Evolutionary conservation across 2,797 vertebrate genomes (phyloP).

Genomic region (Chelon auratus): DNA sequence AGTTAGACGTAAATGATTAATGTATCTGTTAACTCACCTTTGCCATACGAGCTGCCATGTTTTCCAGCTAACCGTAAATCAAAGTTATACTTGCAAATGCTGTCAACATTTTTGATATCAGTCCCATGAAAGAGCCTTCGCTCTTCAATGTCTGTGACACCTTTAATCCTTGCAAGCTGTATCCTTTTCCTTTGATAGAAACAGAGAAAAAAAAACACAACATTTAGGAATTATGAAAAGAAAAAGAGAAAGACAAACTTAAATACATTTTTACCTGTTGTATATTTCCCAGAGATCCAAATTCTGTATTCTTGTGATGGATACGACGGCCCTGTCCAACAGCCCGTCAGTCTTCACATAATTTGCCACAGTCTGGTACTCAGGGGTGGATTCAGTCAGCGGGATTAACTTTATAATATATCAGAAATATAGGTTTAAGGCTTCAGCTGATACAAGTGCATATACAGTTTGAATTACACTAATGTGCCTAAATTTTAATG

Average conservation of each 20-base stretch:
- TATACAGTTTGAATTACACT: no score
- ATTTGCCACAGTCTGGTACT: constrained; percentile 84
- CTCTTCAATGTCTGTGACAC: constrained; percentile 83
- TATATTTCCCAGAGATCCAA: constrained; percentile 91
- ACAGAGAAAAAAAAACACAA: background rate
- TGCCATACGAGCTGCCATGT: constrained; percentile 80
- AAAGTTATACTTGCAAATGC: constrained; percentile 92
- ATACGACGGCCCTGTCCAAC: constrained; percentile 75
- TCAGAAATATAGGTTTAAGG: background rate
- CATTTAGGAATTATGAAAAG: accelerated
- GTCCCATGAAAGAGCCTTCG: constrained; percentile 91
- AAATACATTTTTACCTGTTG: constrained; percentile 80
- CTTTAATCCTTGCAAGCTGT: constrained; percentile 87
- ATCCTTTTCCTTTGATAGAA: constrained; percentile 85
- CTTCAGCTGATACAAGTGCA: background rate
- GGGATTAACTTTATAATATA: constrained; percentile 81
- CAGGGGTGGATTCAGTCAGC: constrained; percentile 81
- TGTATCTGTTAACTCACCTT: constrained; percentile 78
- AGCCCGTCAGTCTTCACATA: constrained; percentile 84
- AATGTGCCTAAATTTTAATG: no score
- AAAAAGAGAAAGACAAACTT: accelerated
- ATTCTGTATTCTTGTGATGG: constrained; percentile 91
- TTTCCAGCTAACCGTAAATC: constrained; percentile 85
- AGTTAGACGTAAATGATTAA: background rate
- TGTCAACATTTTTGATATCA: constrained; percentile 82